Conservation (phyloP, 2,888 invertebrate genomes). For the Neoitamus cyanurus region DNA sequence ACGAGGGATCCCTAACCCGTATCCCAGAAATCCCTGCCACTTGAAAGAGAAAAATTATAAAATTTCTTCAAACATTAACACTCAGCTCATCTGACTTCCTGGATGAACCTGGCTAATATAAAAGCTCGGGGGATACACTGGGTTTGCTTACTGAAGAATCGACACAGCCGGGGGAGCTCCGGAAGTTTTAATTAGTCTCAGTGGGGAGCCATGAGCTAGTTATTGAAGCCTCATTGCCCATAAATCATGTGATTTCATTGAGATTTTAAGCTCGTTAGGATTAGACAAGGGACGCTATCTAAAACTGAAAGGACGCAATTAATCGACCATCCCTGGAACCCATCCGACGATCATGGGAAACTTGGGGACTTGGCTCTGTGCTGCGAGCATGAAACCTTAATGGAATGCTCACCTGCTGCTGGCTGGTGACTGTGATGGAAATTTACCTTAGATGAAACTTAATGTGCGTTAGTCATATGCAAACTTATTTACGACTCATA, state of each 20-base stretch:
- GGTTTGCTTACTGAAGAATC: background rate
- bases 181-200: background rate
- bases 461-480: background rate
- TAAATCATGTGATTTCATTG: background rate
- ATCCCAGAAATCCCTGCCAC: background rate
- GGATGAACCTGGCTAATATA: background rate
- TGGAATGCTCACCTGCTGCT: background rate
- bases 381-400: background rate
- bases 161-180: background rate
- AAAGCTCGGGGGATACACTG: background rate
- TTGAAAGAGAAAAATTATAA: background rate
- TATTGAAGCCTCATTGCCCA: constrained; percentile 1
- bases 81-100: background rate
- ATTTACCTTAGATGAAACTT: background rate
- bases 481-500: background rate
- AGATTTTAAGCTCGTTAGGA: background rate
- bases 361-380: background rate
- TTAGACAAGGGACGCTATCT: background rate
- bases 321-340: background rate
- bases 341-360: background rate
- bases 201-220: background rate
- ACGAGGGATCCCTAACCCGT: background rate
- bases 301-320: background rate
- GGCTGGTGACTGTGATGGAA: background rate
- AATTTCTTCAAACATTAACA: background rate